Percentiles rank a stretch among this genome's conserved stretches.
Evolutionary conservation across 2,888 invertebrate species (phyloP).

Genomic region (Pristionchus fissidentatus): DNA sequence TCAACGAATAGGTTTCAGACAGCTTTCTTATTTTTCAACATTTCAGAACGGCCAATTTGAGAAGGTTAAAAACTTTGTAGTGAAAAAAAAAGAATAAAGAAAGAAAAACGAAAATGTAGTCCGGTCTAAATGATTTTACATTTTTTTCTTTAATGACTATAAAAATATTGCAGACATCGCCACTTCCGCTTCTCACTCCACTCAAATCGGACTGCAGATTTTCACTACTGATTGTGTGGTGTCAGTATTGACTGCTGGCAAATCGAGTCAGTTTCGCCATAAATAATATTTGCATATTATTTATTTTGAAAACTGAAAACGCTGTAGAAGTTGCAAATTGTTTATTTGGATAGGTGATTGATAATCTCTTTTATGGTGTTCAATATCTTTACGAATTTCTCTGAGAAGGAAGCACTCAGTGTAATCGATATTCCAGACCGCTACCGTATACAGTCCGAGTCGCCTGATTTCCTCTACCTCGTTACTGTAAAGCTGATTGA

Average conservation of each 20-base stretch:
- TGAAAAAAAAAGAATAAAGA: too few relatives aligned
- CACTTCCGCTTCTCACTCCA: background rate
- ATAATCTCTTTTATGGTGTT: too few relatives aligned
- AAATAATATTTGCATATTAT: background rate
- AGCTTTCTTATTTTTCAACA: too few relatives aligned
- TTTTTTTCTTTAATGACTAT: background rate
- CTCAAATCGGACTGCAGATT: constrained; percentile 14
- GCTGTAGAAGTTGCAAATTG: background rate
- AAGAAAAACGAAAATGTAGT: background rate
- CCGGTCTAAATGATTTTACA: background rate
- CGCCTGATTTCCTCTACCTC: constrained; percentile 22
- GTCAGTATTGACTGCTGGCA: constrained; percentile 33
- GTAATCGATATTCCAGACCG: constrained; percentile 58
- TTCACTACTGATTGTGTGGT: constrained; percentile 10
- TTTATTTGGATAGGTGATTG: too few relatives aligned
- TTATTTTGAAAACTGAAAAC: background rate
- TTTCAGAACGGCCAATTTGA: background rate
- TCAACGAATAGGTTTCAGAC: too few relatives aligned
- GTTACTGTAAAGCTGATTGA: constrained; percentile 7
- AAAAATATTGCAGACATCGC: constrained; percentile 27
- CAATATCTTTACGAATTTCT: too few relatives aligned
- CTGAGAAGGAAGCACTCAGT: too few relatives aligned
- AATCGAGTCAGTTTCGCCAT: background rate
- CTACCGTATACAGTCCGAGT: constrained; percentile 62
- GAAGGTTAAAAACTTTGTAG: background rate